A percentile compares a stretch with the other conserved stretches of the same genome.
These are phyloP conservation scores for Danaus plexippus DNA, from an alignment of 1,140 invertebrate species.

Conservation along the genomic window DNA sequence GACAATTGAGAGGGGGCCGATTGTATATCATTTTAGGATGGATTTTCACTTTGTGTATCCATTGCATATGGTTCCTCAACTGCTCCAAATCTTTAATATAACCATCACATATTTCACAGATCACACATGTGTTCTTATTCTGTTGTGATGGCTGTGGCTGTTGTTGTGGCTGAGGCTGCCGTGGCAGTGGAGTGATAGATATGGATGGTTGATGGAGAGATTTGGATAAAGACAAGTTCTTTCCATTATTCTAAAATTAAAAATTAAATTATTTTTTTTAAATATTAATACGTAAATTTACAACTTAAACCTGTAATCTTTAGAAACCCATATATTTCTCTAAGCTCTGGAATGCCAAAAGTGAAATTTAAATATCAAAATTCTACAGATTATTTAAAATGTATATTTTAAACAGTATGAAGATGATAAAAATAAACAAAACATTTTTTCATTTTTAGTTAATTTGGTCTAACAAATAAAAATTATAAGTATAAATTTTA, in stretches of 20 bases:
- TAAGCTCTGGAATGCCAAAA: too few species aligned
- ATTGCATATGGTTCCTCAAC: slow-evolving; percentile 94
- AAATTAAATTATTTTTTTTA: neutral
- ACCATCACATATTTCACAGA: slow-evolving; percentile 96
- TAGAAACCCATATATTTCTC: too few species aligned
- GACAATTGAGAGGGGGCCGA: slow-evolving; percentile 93
- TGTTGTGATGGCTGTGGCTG: slow-evolving; percentile 42
- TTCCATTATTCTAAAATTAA: slow-evolving; percentile 38
- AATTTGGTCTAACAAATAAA: too few species aligned
- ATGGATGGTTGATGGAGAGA: slow-evolving; percentile 80
- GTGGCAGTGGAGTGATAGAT: slow-evolving; percentile 90
- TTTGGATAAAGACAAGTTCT: slow-evolving; percentile 25
- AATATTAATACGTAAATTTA: too few species aligned
- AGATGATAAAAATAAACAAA: too few species aligned
- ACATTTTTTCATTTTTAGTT: too few species aligned
- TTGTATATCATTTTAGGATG: slow-evolving; percentile 97
- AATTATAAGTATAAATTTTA: too few species aligned
- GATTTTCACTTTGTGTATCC: slow-evolving; percentile 97
- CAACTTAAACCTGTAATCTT: too few species aligned
- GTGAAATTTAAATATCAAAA: too few species aligned
- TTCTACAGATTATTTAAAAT: too few species aligned
- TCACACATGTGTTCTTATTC: slow-evolving; percentile 87
- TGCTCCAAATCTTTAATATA: slow-evolving; percentile 96
- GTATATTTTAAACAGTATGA: too few species aligned
- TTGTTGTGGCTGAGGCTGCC: slow-evolving; percentile 67